phyloP scores from a whole-genome alignment of 2,888 invertebrate species.

The Eutolmus rufibarbis region DNA sequence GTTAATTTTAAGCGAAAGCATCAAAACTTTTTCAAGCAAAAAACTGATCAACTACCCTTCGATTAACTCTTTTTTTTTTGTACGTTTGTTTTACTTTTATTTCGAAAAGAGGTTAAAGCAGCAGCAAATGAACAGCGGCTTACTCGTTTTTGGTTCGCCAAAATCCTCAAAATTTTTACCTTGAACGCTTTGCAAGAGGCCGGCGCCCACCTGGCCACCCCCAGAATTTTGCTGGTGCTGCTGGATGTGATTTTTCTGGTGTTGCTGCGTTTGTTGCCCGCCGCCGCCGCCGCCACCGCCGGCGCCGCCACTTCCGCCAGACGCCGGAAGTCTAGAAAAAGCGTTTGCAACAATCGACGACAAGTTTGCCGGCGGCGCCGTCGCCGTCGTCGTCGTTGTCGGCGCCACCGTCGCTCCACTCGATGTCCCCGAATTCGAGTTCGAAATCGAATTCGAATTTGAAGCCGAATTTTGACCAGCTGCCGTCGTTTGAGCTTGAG shows the following conservation, averaged over 20 bases:
- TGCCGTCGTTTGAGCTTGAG: background rate
- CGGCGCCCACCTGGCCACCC: constrained; percentile 51
- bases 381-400: background rate
- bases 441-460: background rate
- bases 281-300: background rate
- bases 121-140: background rate
- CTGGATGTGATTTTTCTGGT: constrained; percentile 21
- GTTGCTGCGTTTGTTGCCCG: background rate
- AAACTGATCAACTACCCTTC: too few relatives aligned
- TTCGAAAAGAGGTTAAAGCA: background rate
- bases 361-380: background rate
- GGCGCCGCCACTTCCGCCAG: background rate
- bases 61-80: too few relatives aligned
- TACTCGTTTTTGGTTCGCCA: background rate
- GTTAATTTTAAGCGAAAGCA: background rate
- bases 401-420: background rate
- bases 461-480: background rate
- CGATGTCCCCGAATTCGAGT: background rate
- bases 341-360: constrained; percentile 34
- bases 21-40: background rate
- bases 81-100: background rate
- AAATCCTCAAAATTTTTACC: constrained; percentile 54
- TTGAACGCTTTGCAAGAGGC: constrained; percentile 64
- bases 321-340: background rate
- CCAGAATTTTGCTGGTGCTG: constrained; percentile 41